Evolutionary conservation across 2,888 invertebrate genomes (phyloP), one percentile per base, ranked within the genome.

Genomic region (Clunio marinus): DNA sequence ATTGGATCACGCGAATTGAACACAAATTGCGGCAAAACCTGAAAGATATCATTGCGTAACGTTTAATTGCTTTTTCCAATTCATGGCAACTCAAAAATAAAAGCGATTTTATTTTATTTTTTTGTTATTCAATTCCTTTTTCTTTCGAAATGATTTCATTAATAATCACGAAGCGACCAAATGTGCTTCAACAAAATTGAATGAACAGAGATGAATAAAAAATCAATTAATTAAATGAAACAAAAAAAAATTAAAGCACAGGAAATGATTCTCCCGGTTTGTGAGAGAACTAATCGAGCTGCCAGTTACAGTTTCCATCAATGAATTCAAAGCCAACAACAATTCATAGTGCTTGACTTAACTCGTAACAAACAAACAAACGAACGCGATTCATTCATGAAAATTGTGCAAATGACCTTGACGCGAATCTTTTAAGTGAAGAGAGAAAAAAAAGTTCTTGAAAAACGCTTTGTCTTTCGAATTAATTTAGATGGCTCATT

Each of bases 1-100:
- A 99, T 99, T 7, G 99, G 99, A 81, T 99, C 97, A 70, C 99
- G 86, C 7, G 95, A 93, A 81, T 99, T 99, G 85, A 99, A 99
- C 76, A 99, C 87, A 80, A 88, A 96, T 80, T 98, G 91, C 25
- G 89, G 89, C 76, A 87, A 75, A 72, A 88, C 82, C 82, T 86
- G 80, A 22, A 51, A n/a, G n/a, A n/a, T n/a, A n/a, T 32, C 5
- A 32, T 32, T 32, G 32, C 32, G 32, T 7, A n/a, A n/a, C n/a
- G n/a, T n/a, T n/a, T n/a, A n/a, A n/a, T n/a, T n/a, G n/a, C n/a
- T n/a, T n/a, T n/a, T n/a, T n/a, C n/a, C n/a, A n/a, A n/a, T n/a
- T n/a, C n/a, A n/a, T n/a, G n/a, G n/a, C n/a, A n/a, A n/a, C n/a
- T n/a, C n/a, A n/a, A n/a, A n/a, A n/a, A n/a, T n/a, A n/a, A n/a